Evolutionary conservation across 2,888 invertebrate genomes (phyloP), one percentile per base, ranked within the genome.

Genomic region (Lissocephala sabroskyi): DNA sequence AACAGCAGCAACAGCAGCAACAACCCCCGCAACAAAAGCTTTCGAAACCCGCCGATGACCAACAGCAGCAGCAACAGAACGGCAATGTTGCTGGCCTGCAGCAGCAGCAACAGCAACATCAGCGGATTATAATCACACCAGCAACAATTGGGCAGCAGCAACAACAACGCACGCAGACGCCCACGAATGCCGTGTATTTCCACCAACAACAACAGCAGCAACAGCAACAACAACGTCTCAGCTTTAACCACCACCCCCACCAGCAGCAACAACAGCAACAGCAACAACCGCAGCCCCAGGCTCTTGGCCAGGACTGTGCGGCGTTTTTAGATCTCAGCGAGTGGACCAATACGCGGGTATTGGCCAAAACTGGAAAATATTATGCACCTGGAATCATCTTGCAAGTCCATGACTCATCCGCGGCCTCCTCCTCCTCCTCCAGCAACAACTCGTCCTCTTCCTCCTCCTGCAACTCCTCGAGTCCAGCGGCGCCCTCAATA

Each of bases 331-430:
- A 97, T 86, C 88, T 97, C 67, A 92, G 91, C 76, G 97, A 97
- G 85, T 98, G 97, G 97, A 90, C 91, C 66, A 94, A 95, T 79
- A 96, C 96, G 82, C 88, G 97, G 70, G 95, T 97, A 52, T 86
- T 98, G 68, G 97, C 97, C 33, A 94, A 93, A 82, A 90, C 91
- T 79, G 90, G 92, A 60, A 90, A 90, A 53, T 88, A 91, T 71
- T 95, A 94, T 85, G 90, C 93, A 67, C 95, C 97, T 6, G 97
- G 96, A 45, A 92, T 94, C 49, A 96, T 97, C 66, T 90, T 92
- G 33, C 89, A 90, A 77, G 92, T 92, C 28, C 88, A 87, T 50
- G 88, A 89, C 61, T 49, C 56, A 28, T 33, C 48, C 1, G 30
- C 50, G 36, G 40, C 51, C 19, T 16, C 48, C 35, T 13, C 45